Base-by-base conservation (phyloP, 2,888 invertebrate species). In the Papilio demoleus region DNA sequence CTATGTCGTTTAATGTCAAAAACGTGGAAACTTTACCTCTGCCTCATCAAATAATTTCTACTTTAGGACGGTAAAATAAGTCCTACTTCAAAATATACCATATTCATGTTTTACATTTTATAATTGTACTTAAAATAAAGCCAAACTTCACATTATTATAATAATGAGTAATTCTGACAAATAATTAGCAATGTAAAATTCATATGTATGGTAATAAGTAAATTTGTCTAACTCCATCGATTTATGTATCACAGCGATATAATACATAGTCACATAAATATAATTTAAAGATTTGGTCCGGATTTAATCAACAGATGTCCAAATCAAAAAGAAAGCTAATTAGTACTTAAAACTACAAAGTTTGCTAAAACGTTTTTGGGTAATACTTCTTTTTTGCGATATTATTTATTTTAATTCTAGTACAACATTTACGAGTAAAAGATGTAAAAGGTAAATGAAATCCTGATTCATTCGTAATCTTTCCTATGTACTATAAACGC, bases 261-360 rank as follows among this genome's bases (percentile, higher is more conserved):
- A 62, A 38, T 53, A 67, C 22, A 53, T 61, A 27, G 8, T 62
- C 45, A 22, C 58, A 45, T 45, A 63, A 68, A 40, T 47, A 40
- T 38, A 59, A 22, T 38, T 63, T 63, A 36, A n/a, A 31, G 34
- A 56, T 68, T 64, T 64, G 68, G 59, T 68, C 68, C 40, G 38
- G 60, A 11, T 66, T 4, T 27, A 34, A 59, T 59, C 12, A 42
- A 66, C 36, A 1, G 22, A 59, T 27, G 22, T 47, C 9, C 4
- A 31, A 53, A 27, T 27, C 0, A 61, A 40, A 50, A 53, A 42
- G 9, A 31, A 58, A 12, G 59, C 38, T 50, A 64, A 53, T 53
- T 50, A 19, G n/a, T 17, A 38, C 64, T 64, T 67, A 67, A n/a
- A 50, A 67, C 22, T 60, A n/a, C n/a, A 40, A 31, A 17, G 31